These are phyloP conservation scores for Drosophila koepferae DNA, from an alignment of 2,888 invertebrate genomes.

Conservation along the genomic window DNA sequence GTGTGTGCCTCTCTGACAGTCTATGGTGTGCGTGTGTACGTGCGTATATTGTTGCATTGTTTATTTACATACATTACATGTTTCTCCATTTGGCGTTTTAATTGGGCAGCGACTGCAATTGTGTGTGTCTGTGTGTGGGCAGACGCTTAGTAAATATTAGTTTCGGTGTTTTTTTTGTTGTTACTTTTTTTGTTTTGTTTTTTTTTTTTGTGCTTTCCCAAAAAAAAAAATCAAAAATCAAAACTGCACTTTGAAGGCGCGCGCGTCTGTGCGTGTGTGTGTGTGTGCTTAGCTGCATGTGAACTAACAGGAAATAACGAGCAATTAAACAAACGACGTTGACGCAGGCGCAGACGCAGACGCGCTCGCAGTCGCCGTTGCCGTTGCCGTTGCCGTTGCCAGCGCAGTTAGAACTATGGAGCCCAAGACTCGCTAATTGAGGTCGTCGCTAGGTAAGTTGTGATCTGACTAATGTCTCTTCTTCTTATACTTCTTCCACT, in stretches of 20 bases:
- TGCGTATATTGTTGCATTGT: constrained; percentile 52
- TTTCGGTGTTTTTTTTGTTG: constrained; percentile 28
- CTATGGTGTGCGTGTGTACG: constrained; percentile 7
- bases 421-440: constrained; percentile 71
- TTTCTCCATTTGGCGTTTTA: constrained; percentile 54
- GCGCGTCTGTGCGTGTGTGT: constrained; percentile 20
- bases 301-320: constrained; percentile 73
- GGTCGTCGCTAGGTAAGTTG: constrained; percentile 75
- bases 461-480: constrained; percentile 40
- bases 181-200: constrained; percentile 23
- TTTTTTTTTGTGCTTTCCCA: constrained; percentile 48
- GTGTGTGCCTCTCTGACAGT: neutral
- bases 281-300: constrained; percentile 55
- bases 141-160: constrained; percentile 51
- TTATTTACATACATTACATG: constrained; percentile 68
- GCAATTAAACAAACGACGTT: constrained; percentile 66
- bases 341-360: constrained; percentile 21
- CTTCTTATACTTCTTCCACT: constrained; percentile 14
- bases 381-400: constrained; percentile 11
- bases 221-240: constrained; percentile 43
- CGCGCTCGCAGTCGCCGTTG: constrained; percentile 17
- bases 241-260: constrained; percentile 42
- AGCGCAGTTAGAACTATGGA: constrained; percentile 68
- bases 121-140: constrained; percentile 42
- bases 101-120: constrained; percentile 65